Conservation (phyloP, 2,888 invertebrate genomes). For the Creontiades dilutus region DNA sequence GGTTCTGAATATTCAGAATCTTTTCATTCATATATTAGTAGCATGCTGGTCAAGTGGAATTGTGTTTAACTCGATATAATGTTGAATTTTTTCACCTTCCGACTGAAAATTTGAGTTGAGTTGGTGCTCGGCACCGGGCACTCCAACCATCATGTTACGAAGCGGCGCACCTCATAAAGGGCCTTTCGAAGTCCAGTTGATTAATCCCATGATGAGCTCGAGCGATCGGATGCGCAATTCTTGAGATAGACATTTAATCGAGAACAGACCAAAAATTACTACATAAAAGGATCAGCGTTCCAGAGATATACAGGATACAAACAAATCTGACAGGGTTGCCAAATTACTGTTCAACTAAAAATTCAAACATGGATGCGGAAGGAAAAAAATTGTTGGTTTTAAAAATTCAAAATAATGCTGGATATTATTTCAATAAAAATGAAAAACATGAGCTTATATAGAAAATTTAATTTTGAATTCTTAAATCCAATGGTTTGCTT, state of each 20-base stretch:
- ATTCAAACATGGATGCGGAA: neutral
- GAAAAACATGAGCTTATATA: too few relatives aligned
- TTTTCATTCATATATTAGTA: too few relatives aligned
- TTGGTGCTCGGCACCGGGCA: conserved; percentile 82
- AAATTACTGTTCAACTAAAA: neutral
- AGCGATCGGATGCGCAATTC: neutral
- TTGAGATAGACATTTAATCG: neutral
- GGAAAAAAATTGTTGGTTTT: neutral
- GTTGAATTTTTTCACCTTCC: conserved; percentile 79
- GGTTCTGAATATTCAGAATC: too few relatives aligned
- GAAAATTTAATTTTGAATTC: too few relatives aligned
- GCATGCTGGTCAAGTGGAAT: too few relatives aligned
- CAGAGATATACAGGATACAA: conserved; percentile 34
- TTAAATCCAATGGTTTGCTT: too few relatives aligned
- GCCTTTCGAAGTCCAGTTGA: neutral
- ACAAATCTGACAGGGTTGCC: conserved; percentile 63
- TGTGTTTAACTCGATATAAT: neutral
- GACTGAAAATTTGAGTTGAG: conserved; percentile 82
- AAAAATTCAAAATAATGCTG: too few relatives aligned
- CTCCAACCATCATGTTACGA: conserved; percentile 80
- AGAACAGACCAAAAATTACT: neutral
- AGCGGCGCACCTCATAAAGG: neutral
- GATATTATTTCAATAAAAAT: too few relatives aligned
- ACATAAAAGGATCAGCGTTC: neutral
- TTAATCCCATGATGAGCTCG: neutral